Base-by-base conservation (phyloP, 92 coral and sea anemone species). In the Phenganax stokvisi region DNA sequence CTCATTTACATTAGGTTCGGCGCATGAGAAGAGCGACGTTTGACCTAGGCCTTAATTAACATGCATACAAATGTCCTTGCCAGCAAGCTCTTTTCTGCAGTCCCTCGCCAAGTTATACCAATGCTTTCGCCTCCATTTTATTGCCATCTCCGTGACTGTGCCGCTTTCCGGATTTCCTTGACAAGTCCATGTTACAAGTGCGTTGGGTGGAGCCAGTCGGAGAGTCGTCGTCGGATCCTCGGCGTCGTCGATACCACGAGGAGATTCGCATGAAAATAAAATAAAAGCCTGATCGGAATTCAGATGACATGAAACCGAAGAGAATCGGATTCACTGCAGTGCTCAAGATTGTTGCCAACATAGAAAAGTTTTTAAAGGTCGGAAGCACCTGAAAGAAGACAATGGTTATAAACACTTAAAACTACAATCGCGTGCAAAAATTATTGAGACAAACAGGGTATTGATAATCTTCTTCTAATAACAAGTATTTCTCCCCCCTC, bases 181-280 rank as follows among this genome's bases (percentile, higher is more conserved):
- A 79, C 74, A 79, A 56, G n/a, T 79, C 83, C 74, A 79, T 79
- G 69, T 79, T 79, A 56, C 83, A 72, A 51, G 83, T 79, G 72
- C 83, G 72, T 20, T 79, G 83, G 69, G 73, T 79, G 17, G 83
- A 79, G 51, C 74, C 83, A 15, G 83, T 79, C 83, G 83, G 74
- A 25, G 83, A 79, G 16, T 79, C 83, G 57, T 79, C 83, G 59
- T 60, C 62, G 9, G 73, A 62, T n/a, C 83, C 83, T 62, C 74
- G 83, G 54, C 83, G 83, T 17, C 63, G 60, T 52, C 83, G 83
- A 79, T 63, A 79, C 83, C 83, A 79, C 10, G 83, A 63, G 73
- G 83, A 62, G 65, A 79, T 79, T 52, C 83, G 83, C 44, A 62
- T 44, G 74, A 79, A 79, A 59, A 79, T 74, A 28, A 79, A 79